phyloP scores from a whole-genome alignment of 2,113 vertebrate genomes.

The Australoheros scitulus region DNA sequence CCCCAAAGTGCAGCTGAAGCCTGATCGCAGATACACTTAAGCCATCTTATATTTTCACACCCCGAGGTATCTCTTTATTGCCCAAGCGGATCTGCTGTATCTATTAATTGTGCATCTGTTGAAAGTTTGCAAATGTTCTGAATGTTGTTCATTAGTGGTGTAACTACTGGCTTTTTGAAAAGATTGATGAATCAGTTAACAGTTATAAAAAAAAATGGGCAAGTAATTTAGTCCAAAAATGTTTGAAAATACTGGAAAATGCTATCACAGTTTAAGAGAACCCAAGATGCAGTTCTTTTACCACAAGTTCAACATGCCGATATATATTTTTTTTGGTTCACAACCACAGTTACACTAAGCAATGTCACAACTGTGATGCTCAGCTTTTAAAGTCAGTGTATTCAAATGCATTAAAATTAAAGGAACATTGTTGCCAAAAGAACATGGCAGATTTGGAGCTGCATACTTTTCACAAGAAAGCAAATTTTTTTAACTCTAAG shows the following conservation, averaged over 20 bases:
- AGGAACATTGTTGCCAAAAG: no score
- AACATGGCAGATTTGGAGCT: no score
- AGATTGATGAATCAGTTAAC: neutral
- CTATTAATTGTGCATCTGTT: neutral
- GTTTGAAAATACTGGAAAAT: neutral
- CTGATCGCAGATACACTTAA: neutral
- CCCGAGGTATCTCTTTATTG: neutral
- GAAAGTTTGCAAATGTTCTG: neutral
- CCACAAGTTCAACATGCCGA: no score
- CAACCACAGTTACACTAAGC: no score
- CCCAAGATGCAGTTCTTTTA: neutral
- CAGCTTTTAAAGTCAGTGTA: no score
- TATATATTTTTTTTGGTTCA: no score
- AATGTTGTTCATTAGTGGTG: neutral
- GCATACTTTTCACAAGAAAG: no score
- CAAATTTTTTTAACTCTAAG: no score
- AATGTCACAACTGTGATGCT: no score
- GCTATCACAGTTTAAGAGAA: neutral
- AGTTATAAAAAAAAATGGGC: neutral
- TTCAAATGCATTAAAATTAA: no score
- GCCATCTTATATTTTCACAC: constrained; percentile 3
- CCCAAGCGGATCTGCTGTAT: neutral
- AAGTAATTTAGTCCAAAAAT: neutral
- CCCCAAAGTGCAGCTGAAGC: neutral
- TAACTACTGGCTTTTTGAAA: neutral